phyloP scores from a whole-genome alignment of 2,797 vertebrate species.

The Gymnothorax javanicus region DNA sequence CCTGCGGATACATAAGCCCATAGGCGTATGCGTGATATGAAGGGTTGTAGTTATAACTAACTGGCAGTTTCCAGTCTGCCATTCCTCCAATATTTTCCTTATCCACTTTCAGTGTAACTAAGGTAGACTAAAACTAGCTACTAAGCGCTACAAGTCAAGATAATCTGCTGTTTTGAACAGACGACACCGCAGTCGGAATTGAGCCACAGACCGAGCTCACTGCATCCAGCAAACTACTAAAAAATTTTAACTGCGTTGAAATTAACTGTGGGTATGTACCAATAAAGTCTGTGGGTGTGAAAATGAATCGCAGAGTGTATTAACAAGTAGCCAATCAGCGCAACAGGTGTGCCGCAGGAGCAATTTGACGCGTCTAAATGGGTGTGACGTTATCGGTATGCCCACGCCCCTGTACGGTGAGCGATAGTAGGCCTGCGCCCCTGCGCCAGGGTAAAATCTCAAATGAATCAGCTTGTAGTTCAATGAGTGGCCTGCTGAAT shows the following conservation, averaged over 20 bases:
- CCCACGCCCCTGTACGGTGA: conserved; percentile 38
- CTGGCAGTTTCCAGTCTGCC: conserved; percentile 72
- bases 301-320: background rate
- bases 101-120: background rate
- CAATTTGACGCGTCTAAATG: background rate
- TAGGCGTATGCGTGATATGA: conserved; percentile 70
- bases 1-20: conserved; percentile 61
- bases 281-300: conserved; percentile 28
- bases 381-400: background rate
- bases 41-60: conserved; percentile 66
- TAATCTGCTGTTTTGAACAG: background rate
- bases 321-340: conserved; percentile 42
- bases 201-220: background rate
- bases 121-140: background rate
- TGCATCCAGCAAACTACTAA: background rate
- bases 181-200: background rate
- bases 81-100: conserved; percentile 46
- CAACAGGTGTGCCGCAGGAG: background rate
- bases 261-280: conserved; percentile 27
- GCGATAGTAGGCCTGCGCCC: background rate
- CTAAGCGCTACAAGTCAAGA: too few species aligned
- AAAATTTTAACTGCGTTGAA: background rate
- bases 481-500: background rate
- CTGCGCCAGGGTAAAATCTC: background rate
- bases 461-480: background rate